These are phyloP conservation scores for Tipula vernalis DNA, from an alignment of 2,888 invertebrate genomes.

Conservation along the genomic window DNA sequence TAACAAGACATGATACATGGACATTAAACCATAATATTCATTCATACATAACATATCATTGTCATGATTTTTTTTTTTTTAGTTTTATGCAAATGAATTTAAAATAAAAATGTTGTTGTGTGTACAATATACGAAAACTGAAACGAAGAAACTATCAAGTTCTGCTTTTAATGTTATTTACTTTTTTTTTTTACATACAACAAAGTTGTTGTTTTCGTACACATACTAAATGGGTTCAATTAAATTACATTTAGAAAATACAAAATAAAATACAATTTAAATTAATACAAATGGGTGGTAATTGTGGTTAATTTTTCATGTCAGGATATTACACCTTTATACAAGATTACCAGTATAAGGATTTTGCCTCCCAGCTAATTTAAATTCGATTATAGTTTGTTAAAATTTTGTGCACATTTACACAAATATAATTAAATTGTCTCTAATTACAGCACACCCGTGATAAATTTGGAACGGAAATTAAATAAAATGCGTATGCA, in stretches of 20 bases:
- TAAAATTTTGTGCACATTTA: not conserved
- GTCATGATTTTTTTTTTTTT: not conserved
- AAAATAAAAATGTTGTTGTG: not conserved
- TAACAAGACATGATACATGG: not conserved
- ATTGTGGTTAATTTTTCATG: slow-evolving; percentile 4
- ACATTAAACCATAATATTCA: slow-evolving; percentile 4
- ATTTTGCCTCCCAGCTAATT: not conserved
- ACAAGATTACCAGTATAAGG: not conserved
- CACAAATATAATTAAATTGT: not conserved
- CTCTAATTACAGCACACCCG: not conserved
- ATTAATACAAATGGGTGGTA: not conserved
- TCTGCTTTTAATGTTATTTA: not conserved
- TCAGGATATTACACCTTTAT: not conserved
- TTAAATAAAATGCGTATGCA: not conserved
- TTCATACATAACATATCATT: not conserved
- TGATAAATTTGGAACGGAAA: not conserved
- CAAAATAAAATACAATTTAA: not conserved
- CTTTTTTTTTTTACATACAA: not conserved
- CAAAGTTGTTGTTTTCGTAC: not conserved
- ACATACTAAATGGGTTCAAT: not conserved
- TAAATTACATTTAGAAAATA: not conserved
- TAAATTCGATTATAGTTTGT: not conserved
- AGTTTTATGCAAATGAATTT: not conserved
- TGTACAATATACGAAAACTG: not conserved
- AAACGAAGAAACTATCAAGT: not conserved